Percentiles rank a stretch among this genome's conserved stretches.
phyloP scores from a whole-genome alignment of 1,140 invertebrate genomes.

The Periplaneta americana region DNA sequence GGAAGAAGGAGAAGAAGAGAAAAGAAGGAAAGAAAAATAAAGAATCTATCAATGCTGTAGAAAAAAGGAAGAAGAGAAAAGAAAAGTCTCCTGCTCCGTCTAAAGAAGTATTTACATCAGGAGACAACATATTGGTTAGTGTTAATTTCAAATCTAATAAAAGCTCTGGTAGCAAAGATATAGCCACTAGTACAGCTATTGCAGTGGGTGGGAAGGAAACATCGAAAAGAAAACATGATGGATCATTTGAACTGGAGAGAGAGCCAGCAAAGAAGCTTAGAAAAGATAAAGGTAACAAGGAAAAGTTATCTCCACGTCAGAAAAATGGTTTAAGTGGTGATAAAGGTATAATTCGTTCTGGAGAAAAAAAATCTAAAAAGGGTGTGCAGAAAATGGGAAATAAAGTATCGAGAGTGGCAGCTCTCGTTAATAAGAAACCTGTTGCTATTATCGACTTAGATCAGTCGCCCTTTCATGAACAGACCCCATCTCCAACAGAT shows the following conservation, averaged over 20 bases:
- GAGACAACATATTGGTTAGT: slow-evolving; percentile 86
- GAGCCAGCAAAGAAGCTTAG: slow-evolving; percentile 21
- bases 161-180: slow-evolving; percentile 23
- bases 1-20: slow-evolving; percentile 43
- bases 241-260: slow-evolving; percentile 24
- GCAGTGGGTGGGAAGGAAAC: slow-evolving; percentile 33
- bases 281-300: slow-evolving; percentile 36
- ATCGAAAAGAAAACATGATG: slow-evolving; percentile 31
- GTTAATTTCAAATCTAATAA: slow-evolving; percentile 78
- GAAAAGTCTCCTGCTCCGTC: slow-evolving; percentile 57
- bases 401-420: slow-evolving; percentile 11
- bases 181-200: slow-evolving; percentile 33
- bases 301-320: slow-evolving; percentile 35
- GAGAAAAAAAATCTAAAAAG: slow-evolving; percentile 5
- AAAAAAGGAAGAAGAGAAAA: slow-evolving; percentile 39
- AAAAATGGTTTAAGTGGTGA: slow-evolving; percentile 35
- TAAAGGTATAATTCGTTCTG: neutral
- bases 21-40: slow-evolving; percentile 43
- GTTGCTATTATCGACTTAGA: slow-evolving; percentile 82
- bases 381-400: neutral
- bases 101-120: slow-evolving; percentile 87
- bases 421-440: slow-evolving; percentile 45
- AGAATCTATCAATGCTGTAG: slow-evolving; percentile 27
- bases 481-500: slow-evolving; percentile 70
- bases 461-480: slow-evolving; percentile 73